Evolutionary conservation across 2,888 invertebrate species (phyloP), one percentile per base, ranked within the genome.

Genomic region (Thymelicus acteon): DNA sequence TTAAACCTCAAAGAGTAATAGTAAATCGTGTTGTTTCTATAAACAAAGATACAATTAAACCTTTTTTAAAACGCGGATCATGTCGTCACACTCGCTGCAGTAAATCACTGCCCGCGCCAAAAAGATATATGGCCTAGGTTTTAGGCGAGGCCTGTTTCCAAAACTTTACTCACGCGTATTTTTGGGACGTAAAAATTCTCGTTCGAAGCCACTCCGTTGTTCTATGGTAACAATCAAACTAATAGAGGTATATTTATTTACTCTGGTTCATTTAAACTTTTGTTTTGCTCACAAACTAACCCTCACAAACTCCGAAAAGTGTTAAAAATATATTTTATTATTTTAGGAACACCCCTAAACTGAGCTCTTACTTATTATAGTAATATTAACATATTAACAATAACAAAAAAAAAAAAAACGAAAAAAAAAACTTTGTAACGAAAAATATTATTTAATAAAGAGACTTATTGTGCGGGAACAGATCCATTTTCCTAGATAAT

Each of bases 101-200:
- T 63, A 70, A 64, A 64, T 65, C 70, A 71, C 70, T 60, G 64
- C 52, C 52, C 31, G 37, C 44, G 57, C 47, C 58, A 58, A 58
- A 54, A 13, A 66, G 58, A 66, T 66, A 66, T 66, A 47, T 31
- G 57, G 57, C 24, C 37, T 40, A 12, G 66, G 58, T 37, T 58
- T 65, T 44, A 52, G 8, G 12, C 57, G 65, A 39, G 44, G 8
- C 44, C 40, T 52, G 40, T 65, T 13, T 40, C 19, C 49, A 54
- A 19, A 64, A 54, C 52, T 54, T 37, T 64, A 63, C 52, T 54
- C 64, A 54, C 40, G 47, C 44, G 19, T 19, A 64, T 65, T 44
- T 54, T 54, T 57, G 10, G 54, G 12, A 12, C 24, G 10, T 24
- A 10, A 54, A 54, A 54, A 54, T 19, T 52, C 12, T 24, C 24